phyloP scores from a whole-genome alignment of 2,113 vertebrate genomes.

The Oncorhynchus masou region DNA sequence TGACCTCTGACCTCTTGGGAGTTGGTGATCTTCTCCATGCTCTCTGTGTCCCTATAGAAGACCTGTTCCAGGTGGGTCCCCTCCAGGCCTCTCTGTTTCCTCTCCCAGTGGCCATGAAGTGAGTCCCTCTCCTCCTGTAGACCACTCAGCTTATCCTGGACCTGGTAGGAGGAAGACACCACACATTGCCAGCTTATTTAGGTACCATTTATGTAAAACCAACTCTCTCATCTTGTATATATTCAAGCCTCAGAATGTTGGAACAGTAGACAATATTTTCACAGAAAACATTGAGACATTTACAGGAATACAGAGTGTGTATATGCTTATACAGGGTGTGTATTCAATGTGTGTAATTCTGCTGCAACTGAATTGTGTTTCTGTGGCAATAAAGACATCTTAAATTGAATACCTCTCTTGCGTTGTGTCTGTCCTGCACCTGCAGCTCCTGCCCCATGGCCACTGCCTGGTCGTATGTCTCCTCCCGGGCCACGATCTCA shows the following conservation, averaged over 20 bases:
- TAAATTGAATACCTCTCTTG: conserved; percentile 67
- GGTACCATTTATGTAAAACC: too few species aligned
- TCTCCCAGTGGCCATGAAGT: conserved; percentile 77
- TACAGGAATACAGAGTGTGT: too few species aligned
- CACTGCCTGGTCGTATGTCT: conserved; percentile 65
- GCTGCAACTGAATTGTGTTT: too few species aligned
- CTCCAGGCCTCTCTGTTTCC: conserved; percentile 76
- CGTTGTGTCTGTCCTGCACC: conserved; percentile 48
- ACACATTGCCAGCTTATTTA: background rate
- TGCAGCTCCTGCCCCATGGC: conserved; percentile 75
- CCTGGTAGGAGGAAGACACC: conserved; percentile 31
- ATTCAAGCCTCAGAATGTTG: too few species aligned
- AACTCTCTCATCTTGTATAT: too few species aligned
- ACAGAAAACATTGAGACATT: too few species aligned
- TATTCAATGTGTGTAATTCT: too few species aligned
- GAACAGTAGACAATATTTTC: too few species aligned
- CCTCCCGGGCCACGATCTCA: conserved; percentile 77
- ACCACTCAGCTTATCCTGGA: conserved; percentile 67
- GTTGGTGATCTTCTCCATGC: conserved; percentile 76
- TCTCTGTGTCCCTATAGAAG: conserved; percentile 80
- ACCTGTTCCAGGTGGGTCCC: conserved; percentile 74
- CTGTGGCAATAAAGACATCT: too few species aligned
- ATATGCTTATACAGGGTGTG: too few species aligned
- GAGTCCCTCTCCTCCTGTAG: conserved; percentile 67
- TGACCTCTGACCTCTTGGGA: conserved; percentile 78